phyloP scores from a whole-genome alignment of 2,888 invertebrate genomes.

The Parnassius smintheus region DNA sequence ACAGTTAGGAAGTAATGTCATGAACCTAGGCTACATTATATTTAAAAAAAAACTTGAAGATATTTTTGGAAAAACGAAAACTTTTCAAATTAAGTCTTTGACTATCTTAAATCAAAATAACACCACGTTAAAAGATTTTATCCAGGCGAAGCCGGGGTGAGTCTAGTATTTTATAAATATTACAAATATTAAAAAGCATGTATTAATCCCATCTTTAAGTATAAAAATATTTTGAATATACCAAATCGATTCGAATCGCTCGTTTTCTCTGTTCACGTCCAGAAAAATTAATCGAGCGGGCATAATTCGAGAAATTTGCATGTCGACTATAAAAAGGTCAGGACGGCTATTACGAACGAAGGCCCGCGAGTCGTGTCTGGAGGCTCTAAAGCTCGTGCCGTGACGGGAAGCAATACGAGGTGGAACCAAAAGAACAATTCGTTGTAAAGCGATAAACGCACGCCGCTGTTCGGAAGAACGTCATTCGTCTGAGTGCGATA shows the following conservation, averaged over 20 bases:
- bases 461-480: slow-evolving; percentile 30
- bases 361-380: slow-evolving; percentile 10
- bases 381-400: slow-evolving; percentile 27
- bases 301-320: slow-evolving; percentile 12
- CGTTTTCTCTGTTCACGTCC: slow-evolving; percentile 9
- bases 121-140: too few relatives aligned
- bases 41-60: too few relatives aligned
- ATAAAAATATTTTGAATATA: slow-evolving; percentile 1
- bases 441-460: slow-evolving; percentile 34
- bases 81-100: too few relatives aligned
- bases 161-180: too few relatives aligned
- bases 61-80: too few relatives aligned
- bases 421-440: slow-evolving; percentile 36
- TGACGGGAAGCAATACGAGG: slow-evolving; percentile 37
- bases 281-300: slow-evolving; percentile 16
- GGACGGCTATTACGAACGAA: slow-evolving; percentile 5
- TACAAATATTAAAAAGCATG: too few relatives aligned
- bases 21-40: too few relatives aligned
- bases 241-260: slow-evolving; percentile 2
- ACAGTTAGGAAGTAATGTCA: too few relatives aligned
- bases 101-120: too few relatives aligned
- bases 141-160: too few relatives aligned
- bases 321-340: slow-evolving; percentile 15
- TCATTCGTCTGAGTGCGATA: slow-evolving; percentile 19
- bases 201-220: neutral